phyloP scores from a whole-genome alignment of 2,113 vertebrate species.

The Elaphurus davidianus region DNA sequence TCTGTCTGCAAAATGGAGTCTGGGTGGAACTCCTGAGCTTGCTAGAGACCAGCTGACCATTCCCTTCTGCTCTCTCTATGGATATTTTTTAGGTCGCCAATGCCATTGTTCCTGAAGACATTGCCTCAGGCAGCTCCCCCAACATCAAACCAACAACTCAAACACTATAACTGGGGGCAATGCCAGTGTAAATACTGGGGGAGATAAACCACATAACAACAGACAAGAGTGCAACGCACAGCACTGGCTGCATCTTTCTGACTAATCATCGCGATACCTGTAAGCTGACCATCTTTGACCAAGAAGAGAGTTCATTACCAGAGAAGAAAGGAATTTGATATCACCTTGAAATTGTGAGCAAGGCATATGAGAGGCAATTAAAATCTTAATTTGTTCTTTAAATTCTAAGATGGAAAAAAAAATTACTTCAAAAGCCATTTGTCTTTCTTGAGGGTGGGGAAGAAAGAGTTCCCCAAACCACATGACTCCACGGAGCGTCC shows the following conservation, averaged over 20 bases:
- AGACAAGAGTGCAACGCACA: rapidly evolving
- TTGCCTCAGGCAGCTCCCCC: background rate
- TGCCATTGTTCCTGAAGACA: background rate
- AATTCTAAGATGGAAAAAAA: background rate
- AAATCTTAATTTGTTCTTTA: background rate
- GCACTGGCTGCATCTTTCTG: rapidly evolving
- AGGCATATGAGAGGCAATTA: background rate
- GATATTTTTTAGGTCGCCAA: background rate
- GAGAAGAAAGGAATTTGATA: background rate
- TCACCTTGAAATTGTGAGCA: background rate
- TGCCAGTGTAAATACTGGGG: background rate
- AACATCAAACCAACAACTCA: background rate
- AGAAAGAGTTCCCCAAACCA: background rate
- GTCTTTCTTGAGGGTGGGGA: background rate
- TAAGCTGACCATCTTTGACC: background rate
- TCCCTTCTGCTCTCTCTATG: background rate
- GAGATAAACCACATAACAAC: background rate
- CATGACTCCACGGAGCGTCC: background rate
- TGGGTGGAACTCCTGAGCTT: background rate
- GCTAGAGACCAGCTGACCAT: background rate
- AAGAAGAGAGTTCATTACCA: background rate
- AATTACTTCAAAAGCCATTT: background rate
- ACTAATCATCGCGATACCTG: background rate
- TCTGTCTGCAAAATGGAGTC: background rate
- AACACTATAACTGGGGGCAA: too few relatives aligned